Percentiles rank a stretch among this genome's conserved stretches.
phyloP scores from a whole-genome alignment of 2,888 invertebrate genomes.

The Drosophila neotestacea region DNA sequence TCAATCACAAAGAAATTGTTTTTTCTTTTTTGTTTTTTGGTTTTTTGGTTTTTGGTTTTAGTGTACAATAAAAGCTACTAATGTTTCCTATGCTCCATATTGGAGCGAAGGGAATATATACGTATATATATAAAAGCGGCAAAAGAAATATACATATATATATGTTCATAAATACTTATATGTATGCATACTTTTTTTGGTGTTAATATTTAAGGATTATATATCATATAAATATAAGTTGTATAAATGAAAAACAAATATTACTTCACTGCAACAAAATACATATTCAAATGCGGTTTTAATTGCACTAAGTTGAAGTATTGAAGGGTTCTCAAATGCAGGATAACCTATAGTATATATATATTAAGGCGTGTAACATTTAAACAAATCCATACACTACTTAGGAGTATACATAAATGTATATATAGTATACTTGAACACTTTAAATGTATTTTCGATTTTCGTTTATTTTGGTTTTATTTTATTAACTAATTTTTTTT shows the following conservation, averaged over 20 bases:
- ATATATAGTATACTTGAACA: constrained; percentile 56
- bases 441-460: constrained; percentile 31
- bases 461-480: constrained; percentile 23
- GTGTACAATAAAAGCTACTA: constrained; percentile 64
- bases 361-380: constrained; percentile 66
- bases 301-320: constrained; percentile 69
- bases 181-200: constrained; percentile 40
- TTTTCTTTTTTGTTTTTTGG: constrained; percentile 17
- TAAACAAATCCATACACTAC: constrained; percentile 77
- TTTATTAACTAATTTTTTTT: constrained; percentile 12
- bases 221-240: constrained; percentile 15
- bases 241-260: constrained; percentile 59
- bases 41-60: constrained; percentile 22
- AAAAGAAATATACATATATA: constrained; percentile 43
- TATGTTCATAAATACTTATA: constrained; percentile 14
- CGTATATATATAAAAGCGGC: constrained; percentile 40
- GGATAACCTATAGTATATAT: constrained; percentile 48
- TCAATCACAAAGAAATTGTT: constrained; percentile 38
- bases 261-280: constrained; percentile 72
- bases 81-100: constrained; percentile 52
- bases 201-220: constrained; percentile 34
- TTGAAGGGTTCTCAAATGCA: constrained; percentile 60
- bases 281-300: constrained; percentile 67
- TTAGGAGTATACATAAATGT: constrained; percentile 62
- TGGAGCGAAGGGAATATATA: constrained; percentile 50